Conservation (phyloP, 2,797 vertebrate genomes). For the Tauraco hartlaubi region DNA sequence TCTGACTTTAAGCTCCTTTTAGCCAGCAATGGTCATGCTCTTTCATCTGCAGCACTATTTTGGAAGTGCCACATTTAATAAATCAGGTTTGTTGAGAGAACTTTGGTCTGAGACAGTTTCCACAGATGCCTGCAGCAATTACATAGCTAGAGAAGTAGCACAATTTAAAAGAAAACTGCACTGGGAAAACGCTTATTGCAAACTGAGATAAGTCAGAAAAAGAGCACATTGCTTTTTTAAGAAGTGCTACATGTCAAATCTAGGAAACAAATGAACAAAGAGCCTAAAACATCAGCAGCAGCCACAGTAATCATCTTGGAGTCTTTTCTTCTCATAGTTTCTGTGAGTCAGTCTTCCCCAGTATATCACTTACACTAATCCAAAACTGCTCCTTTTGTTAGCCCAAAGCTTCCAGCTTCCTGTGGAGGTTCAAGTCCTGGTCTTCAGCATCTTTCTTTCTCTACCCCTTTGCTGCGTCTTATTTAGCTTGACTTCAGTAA, state of each 20-base stretch:
- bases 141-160: constrained; percentile 9
- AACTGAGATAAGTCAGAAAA: constrained; percentile 22
- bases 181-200: constrained; percentile 23
- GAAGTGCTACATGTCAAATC: constrained; percentile 6
- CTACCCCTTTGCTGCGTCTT: neutral
- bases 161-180: neutral
- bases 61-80: constrained; percentile 57
- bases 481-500: neutral
- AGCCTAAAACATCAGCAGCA: neutral
- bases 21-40: constrained; percentile 47
- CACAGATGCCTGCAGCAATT: constrained; percentile 22
- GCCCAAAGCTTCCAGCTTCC: neutral
- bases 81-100: constrained; percentile 46
- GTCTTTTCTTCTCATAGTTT: neutral
- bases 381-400: neutral
- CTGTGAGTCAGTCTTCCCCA: constrained; percentile 9
- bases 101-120: constrained; percentile 42
- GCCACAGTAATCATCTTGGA: neutral
- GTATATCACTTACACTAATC: neutral
- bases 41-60: constrained; percentile 45
- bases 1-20: constrained; percentile 56
- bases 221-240: neutral
- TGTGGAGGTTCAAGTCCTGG: neutral
- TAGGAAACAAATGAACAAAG: constrained; percentile 30
- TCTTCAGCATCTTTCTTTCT: neutral